Base-by-base conservation (phyloP, 2,797 vertebrate genomes). In the Synanceia verrucosa region DNA sequence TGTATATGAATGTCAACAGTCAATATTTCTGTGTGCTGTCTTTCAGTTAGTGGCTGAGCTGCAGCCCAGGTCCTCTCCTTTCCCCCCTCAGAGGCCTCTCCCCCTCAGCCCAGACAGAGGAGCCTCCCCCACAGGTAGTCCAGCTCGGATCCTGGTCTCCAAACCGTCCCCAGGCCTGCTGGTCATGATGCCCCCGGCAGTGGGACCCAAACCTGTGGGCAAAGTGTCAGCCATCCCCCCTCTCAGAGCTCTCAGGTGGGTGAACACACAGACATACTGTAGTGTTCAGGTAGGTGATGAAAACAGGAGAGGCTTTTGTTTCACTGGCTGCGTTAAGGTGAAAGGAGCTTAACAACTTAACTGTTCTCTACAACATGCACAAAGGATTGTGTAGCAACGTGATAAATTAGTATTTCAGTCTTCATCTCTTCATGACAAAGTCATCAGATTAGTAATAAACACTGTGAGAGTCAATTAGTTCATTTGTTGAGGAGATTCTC, bases 171-270 rank as follows among this genome's bases (percentile, higher is more conserved):
- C 85, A 5, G 89, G 94, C 55, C 88, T 96, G 74, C 90, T 96
- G 92, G 96, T 96, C 81, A 94, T 94, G 95, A 95, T 96, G 92
- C 94, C 95, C 2, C 93, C 93, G 0, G 65, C 92, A 2, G 63
- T 79, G 37, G 92, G 88, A 65, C 78, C 87, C 80, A 95, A 91
- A 73, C 86, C 86, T 0, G 44, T 88, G 3, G 87, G 87, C 36
- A 90, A 89, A 69, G 87, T 93, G 13, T 77, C 91, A 26, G 69
- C 75, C 9, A 65, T 88, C 66, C 93, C 91, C 9, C 85, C 93
- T 67, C 79, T 88, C 0, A 94, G 86, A 88, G 93, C 84, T 0
- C 71, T 93, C 33, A 95, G 94, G 96, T 97, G 67, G 82, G 94
- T 69, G 23, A n/a, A 68, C 58, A 58, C 53, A 64, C 6, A 56